Evolutionary conservation across 2,888 invertebrate genomes (phyloP), one percentile per base, ranked within the genome.

Genomic region (Lithosia quadra): DNA sequence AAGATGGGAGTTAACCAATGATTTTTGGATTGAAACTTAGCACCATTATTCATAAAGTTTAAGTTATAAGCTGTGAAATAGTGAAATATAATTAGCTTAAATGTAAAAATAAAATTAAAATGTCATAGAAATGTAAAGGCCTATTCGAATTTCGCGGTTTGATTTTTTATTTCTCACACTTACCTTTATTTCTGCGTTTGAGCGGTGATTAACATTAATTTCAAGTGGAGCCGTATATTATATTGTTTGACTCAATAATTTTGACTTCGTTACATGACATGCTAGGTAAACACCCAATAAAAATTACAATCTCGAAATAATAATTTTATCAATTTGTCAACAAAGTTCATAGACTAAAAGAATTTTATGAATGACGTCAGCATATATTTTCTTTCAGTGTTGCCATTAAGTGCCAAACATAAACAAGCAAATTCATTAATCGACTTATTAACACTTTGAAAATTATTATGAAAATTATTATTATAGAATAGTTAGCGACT

Each of bases 61-160:
- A n/a, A 49, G 18, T 18, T 2, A 5, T 43, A 49, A 49, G 18
- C 9, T 49, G n/a, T 49, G 3, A 49, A 43, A 49, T 49, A 49
- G 1, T n/a, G 2, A 5, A 21, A 21, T 10, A 21, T 13, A 3
- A 7, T 22, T 21, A 22, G 10, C 22, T 10, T 4, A 55, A 22
- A 2, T 22, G 2, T 55, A 5, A 11, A 28, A 28, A 28, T 28
- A 28, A 28, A 13, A n/a, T 24, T 18, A 13, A 22, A 24, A 28
- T 43, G 2, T 28, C n/a, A 18, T n/a, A 34, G 8, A 3, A 60
- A 55, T 15, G 7, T n/a, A 4, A 70, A 63, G 34, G 39, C 34
- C 21, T 71, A 34, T 86, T 86, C 74, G 71, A 86, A 85, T 80
- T 85, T 84, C 81, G 83, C 86, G 86, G 81, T 76, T 36, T 71